Conservation (phyloP, 2,888 invertebrate genomes). For the Nezara viridula region DNA sequence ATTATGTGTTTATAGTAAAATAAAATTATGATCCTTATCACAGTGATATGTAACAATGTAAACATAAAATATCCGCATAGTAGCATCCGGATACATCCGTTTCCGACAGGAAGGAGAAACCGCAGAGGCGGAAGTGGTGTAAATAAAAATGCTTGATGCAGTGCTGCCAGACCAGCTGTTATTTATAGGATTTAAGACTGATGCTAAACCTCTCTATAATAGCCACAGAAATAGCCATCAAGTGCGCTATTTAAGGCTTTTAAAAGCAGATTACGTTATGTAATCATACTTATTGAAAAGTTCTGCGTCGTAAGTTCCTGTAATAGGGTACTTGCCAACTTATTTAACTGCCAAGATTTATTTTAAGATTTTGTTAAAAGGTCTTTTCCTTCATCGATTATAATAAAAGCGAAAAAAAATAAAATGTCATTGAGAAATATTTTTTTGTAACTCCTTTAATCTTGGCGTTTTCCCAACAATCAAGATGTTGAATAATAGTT, state of each 20-base stretch:
- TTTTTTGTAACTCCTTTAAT: too few relatives aligned
- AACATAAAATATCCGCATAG: slow-evolving; percentile 2
- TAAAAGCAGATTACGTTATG: background rate
- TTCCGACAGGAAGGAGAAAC: slow-evolving; percentile 14
- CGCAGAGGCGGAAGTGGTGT: background rate
- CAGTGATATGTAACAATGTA: background rate
- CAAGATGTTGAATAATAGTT: too few relatives aligned
- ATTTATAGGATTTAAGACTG: background rate
- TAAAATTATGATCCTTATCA: too few relatives aligned
- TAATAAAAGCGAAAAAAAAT: too few relatives aligned
- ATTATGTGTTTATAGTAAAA: too few relatives aligned
- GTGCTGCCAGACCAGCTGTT: background rate
- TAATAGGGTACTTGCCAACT: background rate
- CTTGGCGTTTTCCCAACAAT: too few relatives aligned
- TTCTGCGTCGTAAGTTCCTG: background rate
- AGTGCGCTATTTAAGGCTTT: background rate
- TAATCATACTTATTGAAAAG: background rate
- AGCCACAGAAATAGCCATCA: background rate
- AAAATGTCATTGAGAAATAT: too few relatives aligned
- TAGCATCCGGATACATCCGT: background rate
- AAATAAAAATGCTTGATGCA: background rate
- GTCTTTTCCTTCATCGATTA: too few relatives aligned
- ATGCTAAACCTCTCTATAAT: background rate
- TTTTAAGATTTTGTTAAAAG: too few relatives aligned
- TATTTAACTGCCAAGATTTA: background rate